Percentiles rank a stretch among this genome's conserved stretches.
phyloP scores from a whole-genome alignment of 2,113 vertebrate species.

The Toxotes chatareus region DNA sequence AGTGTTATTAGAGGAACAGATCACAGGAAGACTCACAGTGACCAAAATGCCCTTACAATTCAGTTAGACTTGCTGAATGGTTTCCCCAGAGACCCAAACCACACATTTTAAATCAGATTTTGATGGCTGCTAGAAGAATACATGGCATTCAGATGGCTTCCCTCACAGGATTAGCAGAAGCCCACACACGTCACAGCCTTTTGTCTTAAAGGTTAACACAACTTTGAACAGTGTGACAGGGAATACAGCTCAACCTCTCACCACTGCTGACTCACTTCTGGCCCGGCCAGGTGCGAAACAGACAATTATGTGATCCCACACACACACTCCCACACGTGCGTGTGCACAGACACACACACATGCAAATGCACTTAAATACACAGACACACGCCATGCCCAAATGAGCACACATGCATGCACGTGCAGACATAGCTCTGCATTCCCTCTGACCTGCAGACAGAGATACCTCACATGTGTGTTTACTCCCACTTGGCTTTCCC shows the following conservation, averaged over 20 bases:
- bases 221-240: constrained; percentile 65
- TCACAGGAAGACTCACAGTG: constrained; percentile 14
- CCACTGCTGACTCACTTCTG: constrained; percentile 72
- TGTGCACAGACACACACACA: constrained; percentile 25
- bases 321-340: constrained; percentile 17
- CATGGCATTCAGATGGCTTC: constrained; percentile 68
- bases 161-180: constrained; percentile 68
- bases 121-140: constrained; percentile 58
- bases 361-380: constrained; percentile 49
- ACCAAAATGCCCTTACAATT: constrained; percentile 37
- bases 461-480: constrained; percentile 50
- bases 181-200: constrained; percentile 74
- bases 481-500: constrained; percentile 69
- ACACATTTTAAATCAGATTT: constrained; percentile 64
- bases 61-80: constrained; percentile 43
- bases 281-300: constrained; percentile 68
- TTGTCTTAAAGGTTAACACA: constrained; percentile 81
- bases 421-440: constrained; percentile 21
- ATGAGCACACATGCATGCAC: constrained; percentile 44
- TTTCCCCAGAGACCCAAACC: constrained; percentile 54
- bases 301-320: constrained; percentile 52
- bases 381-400: constrained; percentile 52
- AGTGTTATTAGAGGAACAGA: constrained; percentile 20
- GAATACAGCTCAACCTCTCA: constrained; percentile 57
- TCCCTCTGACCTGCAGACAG: constrained; percentile 56